Conservation (phyloP, 1,140 invertebrate species). For the Drosophila suzukii region DNA sequence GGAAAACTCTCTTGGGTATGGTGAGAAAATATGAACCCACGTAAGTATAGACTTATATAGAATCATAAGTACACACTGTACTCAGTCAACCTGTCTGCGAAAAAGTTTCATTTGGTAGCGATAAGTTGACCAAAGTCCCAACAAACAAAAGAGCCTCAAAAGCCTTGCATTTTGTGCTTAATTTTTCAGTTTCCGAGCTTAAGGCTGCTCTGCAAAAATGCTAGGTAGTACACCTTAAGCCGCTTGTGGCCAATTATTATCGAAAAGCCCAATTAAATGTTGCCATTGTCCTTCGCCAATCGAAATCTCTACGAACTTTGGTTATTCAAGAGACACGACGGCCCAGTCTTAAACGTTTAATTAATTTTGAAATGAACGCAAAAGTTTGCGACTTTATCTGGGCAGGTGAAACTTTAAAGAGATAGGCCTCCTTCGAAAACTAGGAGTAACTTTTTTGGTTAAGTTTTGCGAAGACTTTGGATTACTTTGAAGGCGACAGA, state of each 20-base stretch:
- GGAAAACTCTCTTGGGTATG: slow-evolving; percentile 6
- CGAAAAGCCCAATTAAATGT: slow-evolving; percentile 50
- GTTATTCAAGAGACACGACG: slow-evolving; percentile 17
- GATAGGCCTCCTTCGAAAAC: slow-evolving; percentile 38
- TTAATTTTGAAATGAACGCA: slow-evolving; percentile 58
- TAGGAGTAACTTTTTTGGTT: slow-evolving; percentile 45
- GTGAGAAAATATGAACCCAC: background rate
- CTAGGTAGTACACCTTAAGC: slow-evolving; percentile 20
- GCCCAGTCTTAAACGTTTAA: slow-evolving; percentile 45
- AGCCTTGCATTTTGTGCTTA: slow-evolving; percentile 11
- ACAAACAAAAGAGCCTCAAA: slow-evolving; percentile 5
- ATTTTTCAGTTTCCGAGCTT: slow-evolving; percentile 3
- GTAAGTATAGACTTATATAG: slow-evolving; percentile 3
- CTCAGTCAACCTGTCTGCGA: background rate
- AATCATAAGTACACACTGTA: background rate
- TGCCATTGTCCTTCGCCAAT: slow-evolving; percentile 36
- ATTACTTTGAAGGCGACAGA: slow-evolving; percentile 43
- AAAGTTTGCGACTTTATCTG: slow-evolving; percentile 48
- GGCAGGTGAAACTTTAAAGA: slow-evolving; percentile 55
- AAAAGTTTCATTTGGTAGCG: slow-evolving; percentile 3
- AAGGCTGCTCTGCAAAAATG: background rate
- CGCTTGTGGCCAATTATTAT: slow-evolving; percentile 58
- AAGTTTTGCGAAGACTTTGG: slow-evolving; percentile 31
- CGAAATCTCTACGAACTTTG: slow-evolving; percentile 41
- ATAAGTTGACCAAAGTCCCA: slow-evolving; percentile 13